Percentiles rank a stretch among this genome's conserved stretches.
phyloP scores from a whole-genome alignment of 2,797 vertebrate genomes.

The Centroberyx gerrardi region DNA sequence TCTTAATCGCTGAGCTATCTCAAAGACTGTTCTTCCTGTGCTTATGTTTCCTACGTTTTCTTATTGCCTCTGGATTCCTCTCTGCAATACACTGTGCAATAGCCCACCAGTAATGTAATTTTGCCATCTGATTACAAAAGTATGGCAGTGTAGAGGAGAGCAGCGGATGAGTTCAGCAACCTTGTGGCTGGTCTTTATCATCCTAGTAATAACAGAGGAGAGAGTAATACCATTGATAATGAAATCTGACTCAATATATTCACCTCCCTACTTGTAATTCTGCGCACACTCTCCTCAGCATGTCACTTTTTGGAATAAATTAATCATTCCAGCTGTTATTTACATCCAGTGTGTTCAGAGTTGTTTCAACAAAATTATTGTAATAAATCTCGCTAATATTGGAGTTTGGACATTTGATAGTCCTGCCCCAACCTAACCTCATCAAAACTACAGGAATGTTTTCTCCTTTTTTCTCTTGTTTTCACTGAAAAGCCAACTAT shows the following conservation, averaged over 20 bases:
- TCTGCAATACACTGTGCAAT: slow-evolving; percentile 1
- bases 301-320: slow-evolving; percentile 78
- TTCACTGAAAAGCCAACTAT: slow-evolving; percentile 40
- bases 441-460: slow-evolving; percentile 47
- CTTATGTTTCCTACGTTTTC: neutral
- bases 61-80: neutral
- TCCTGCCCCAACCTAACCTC: slow-evolving; percentile 24
- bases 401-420: slow-evolving; percentile 42
- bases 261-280: slow-evolving; percentile 64
- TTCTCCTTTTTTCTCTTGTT: slow-evolving; percentile 33
- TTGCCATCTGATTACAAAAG: slow-evolving; percentile 53
- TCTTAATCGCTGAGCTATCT: neutral
- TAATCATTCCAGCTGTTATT: slow-evolving; percentile 81
- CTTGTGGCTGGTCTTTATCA: slow-evolving; percentile 60
- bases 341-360: slow-evolving; percentile 67
- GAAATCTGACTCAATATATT: slow-evolving; percentile 79
- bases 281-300: slow-evolving; percentile 35
- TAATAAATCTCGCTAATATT: slow-evolving; percentile 71
- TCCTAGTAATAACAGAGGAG: slow-evolving; percentile 59
- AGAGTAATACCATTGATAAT: slow-evolving; percentile 83
- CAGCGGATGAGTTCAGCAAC: slow-evolving; percentile 62
- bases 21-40: neutral
- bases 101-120: slow-evolving; percentile 48
- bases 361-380: slow-evolving; percentile 68
- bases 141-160: slow-evolving; percentile 41